Base-by-base conservation (phyloP, 1,140 invertebrate genomes). In the Anagrus nilaparvatae region DNA sequence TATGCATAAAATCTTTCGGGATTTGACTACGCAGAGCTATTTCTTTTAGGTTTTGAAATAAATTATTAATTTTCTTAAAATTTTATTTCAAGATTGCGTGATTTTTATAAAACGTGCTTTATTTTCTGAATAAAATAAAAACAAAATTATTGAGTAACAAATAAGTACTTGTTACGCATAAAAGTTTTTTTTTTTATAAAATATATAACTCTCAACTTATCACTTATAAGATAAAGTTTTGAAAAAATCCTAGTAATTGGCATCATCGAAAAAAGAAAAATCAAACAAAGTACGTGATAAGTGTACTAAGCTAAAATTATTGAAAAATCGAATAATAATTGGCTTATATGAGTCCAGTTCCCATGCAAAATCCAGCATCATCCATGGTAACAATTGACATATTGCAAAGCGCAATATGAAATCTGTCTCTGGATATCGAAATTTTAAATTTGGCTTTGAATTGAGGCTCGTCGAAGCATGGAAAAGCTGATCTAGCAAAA, bases 391-490 rank as follows among this genome's bases (percentile, higher is more conserved):
- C 77, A n/a, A 89, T 82, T 6, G 87, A 87, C 77, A 87, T 91
- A 54, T 93, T 93, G 52, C 87, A 92, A 16, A 91, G 66, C 0
- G 87, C 85, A 48, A 88, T 87, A 58, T 91, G 86, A 61, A 88
- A 84, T 48, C 79, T 75, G 55, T 90, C 86, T 49, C 89, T 76
- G 35, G 90, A 84, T 45, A 93, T 87, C 5, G 85, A 87, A 32
- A 94, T 74, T 56, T 84, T 84, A 69, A 96, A 99, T 34, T 79
- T 82, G 0, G 95, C 92, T 59, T 97, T 89, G 43, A 96, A 81
- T 37, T 93, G 85, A 0, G 94, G 95, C 54, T 99, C 95, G 61
- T 98, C 95, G 53, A 97, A 91, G 59, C 93, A 97, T 1, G 95
- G 95, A 59, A 98, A 99, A 0, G 93, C 91, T 42, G 83, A 79